phyloP scores from a whole-genome alignment of 2,797 vertebrate species.

The Austrolebias charrua region DNA sequence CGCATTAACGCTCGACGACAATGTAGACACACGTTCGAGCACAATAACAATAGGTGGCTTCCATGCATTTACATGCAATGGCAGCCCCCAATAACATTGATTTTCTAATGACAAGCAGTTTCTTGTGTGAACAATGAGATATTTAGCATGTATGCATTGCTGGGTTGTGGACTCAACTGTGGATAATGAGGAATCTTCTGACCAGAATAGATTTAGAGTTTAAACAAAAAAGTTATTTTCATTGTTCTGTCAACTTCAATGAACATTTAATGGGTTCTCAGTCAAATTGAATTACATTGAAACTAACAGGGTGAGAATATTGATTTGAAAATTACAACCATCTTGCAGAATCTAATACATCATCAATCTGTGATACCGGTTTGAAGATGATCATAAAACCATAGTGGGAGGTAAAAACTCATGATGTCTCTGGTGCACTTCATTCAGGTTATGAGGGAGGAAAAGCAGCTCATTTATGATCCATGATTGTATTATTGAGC shows the following conservation, averaged over 20 bases:
- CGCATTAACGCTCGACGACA: too few relatives aligned
- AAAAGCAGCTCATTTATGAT: conserved; percentile 34
- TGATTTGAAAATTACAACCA: conserved; percentile 31
- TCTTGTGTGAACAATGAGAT: too few relatives aligned
- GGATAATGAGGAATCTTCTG: conserved; percentile 17
- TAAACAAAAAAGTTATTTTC: not conserved
- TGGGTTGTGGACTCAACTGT: conserved; percentile 1
- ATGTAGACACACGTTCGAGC: too few relatives aligned
- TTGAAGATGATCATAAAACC: conserved; percentile 42
- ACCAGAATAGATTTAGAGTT: conserved; percentile 1
- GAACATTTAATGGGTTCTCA: conserved; percentile 30
- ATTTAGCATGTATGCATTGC: too few relatives aligned
- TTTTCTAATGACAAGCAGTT: too few relatives aligned
- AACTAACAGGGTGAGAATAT: conserved; percentile 33
- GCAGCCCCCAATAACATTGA: too few relatives aligned
- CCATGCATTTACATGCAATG: too few relatives aligned
- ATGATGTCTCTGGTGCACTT: conserved; percentile 21
- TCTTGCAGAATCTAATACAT: conserved; percentile 51
- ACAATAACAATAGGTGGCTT: too few relatives aligned
- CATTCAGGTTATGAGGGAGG: conserved; percentile 40
- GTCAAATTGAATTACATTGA: conserved; percentile 34
- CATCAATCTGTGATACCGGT: conserved; percentile 39
- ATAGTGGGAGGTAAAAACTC: conserved; percentile 18
- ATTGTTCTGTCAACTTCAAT: conserved; percentile 14
- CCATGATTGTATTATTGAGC: conserved; percentile 26